Evolutionary conservation across 1,140 invertebrate genomes (phyloP), one percentile per base, ranked within the genome.

Genomic region (Battus philenor): DNA sequence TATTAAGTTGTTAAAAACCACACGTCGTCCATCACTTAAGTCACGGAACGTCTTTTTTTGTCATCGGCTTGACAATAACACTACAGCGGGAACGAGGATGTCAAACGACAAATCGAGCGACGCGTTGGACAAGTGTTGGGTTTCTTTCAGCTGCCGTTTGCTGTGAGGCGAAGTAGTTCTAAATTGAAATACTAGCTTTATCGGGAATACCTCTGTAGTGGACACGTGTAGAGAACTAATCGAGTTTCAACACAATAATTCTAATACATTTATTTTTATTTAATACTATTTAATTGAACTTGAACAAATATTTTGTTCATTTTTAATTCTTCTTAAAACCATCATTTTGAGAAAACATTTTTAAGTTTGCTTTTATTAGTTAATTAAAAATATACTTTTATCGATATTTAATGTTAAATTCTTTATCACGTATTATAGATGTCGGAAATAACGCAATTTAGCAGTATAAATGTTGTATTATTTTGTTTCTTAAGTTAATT

Each of bases 111-210:
- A 50, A 53, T 63, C 56, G 27, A 29, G 32, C 43, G 68, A 75
- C 59, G 54, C 52, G 71, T 72, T 61, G 60, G 43, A 58, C 53
- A 47, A 65, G 68, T 72, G 47, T 75, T 57, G 44, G 45, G 47
- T 75, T 72, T 65, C 71, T 64, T 60, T 61, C 58, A 53, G 46
- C 65, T 36, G 49, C 11, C 49, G 44, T 44, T 33, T 31, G 48
- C 34, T 43, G 44, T 44, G 44, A 49, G 33, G 45, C 59, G 68
- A 68, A 70, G 54, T 63, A 47, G 54, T 56, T 68, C 51, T 46
- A 53, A 56, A 60, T 53, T 53, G 51, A 55, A 56, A 50, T 52
- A 29, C 47, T 60, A 52, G 50, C 44, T 52, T 45, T 53, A 54
- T 54, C 54, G 53, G 47, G 43, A 59, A 54, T 50, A 36, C 43